Evolutionary conservation across 2,797 vertebrate species (phyloP).

Genomic region (Manis pentadactyla): DNA sequence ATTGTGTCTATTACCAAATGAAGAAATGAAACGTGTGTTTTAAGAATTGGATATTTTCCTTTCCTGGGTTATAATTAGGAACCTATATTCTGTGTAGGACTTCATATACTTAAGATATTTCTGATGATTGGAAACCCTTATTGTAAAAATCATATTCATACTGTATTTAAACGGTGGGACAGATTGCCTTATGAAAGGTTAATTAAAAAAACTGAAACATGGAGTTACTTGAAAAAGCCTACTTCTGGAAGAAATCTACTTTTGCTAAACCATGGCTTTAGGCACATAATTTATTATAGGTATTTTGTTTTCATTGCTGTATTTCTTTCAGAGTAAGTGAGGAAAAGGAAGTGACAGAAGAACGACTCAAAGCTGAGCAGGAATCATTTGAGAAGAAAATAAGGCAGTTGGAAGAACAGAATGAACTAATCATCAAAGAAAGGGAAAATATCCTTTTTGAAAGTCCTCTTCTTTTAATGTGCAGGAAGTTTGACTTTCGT

Average conservation of each 20-base stretch:
- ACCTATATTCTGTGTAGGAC: not conserved
- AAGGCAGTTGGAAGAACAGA: slow-evolving; percentile 95
- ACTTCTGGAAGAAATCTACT: slow-evolving; percentile 34
- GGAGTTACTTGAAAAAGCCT: not conserved
- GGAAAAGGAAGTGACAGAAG: slow-evolving; percentile 96
- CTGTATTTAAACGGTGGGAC: slow-evolving; percentile 51
- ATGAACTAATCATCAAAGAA: slow-evolving; percentile 93
- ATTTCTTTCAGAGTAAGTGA: slow-evolving; percentile 93
- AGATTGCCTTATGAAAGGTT: slow-evolving; percentile 38
- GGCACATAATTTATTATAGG: slow-evolving; percentile 24
- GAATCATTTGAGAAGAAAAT: slow-evolving; percentile 96
- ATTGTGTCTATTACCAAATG: not conserved
- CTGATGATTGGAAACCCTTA: slow-evolving; percentile 27
- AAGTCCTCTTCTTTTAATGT: slow-evolving; percentile 40
- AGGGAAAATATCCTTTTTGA: slow-evolving; percentile 96
- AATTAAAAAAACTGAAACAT: not conserved
- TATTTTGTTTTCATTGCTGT: not conserved
- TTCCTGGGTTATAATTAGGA: not conserved
- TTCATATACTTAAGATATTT: slow-evolving; percentile 30
- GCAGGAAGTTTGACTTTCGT: slow-evolving; percentile 68
- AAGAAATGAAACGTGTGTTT: slow-evolving; percentile 26
- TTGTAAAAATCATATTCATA: not conserved
- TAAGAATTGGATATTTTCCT: slow-evolving; percentile 28
- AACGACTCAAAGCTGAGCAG: slow-evolving; percentile 94
- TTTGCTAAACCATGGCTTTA: slow-evolving; percentile 2